A percentile compares a stretch with the other conserved stretches of the same genome.
Evolutionary conservation across 2,888 invertebrate genomes (phyloP).

Genomic region (Dolichomitus sp.): DNA sequence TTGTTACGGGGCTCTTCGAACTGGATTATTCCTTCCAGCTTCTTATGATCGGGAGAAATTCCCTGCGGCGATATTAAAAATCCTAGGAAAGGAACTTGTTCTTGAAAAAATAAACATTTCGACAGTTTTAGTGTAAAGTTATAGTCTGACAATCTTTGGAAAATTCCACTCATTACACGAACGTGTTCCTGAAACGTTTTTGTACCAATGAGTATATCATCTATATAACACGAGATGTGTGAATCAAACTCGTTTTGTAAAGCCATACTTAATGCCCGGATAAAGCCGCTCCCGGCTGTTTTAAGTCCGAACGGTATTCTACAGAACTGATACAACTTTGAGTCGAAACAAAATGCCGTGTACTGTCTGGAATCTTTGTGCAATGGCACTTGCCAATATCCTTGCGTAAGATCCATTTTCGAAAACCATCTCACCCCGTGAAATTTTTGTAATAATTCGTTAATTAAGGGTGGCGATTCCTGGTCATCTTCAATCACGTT

Average conservation of each 20-base stretch:
- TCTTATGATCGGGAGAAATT: constrained; percentile 51
- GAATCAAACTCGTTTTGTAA: constrained; percentile 71
- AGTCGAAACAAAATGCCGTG: constrained; percentile 66
- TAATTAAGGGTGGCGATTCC: constrained; percentile 66
- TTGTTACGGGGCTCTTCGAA: constrained; percentile 69
- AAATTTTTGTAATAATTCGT: constrained; percentile 66
- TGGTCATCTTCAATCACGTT: constrained; percentile 72
- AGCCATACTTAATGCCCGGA: constrained; percentile 57
- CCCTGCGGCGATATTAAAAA: constrained; percentile 15
- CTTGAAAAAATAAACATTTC: constrained; percentile 70
- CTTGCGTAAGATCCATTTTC: constrained; percentile 67
- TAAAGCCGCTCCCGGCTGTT: constrained; percentile 55
- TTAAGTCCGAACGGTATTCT: constrained; percentile 76
- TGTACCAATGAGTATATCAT: constrained; percentile 76
- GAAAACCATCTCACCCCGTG: constrained; percentile 66
- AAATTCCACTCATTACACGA: constrained; percentile 63
- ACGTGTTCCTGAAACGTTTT: constrained; percentile 69
- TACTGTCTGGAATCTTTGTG: constrained; percentile 54
- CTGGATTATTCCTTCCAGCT: constrained; percentile 66
- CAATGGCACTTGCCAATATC: constrained; percentile 72
- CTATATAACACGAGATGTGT: constrained; percentile 73
- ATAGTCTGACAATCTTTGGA: constrained; percentile 60
- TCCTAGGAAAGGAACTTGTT: constrained; percentile 47
- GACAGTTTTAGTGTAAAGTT: constrained; percentile 72
- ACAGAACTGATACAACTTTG: constrained; percentile 70